These are phyloP conservation scores for Papilio xuthus DNA, from an alignment of 1,140 invertebrate species.

Conservation along the genomic window DNA sequence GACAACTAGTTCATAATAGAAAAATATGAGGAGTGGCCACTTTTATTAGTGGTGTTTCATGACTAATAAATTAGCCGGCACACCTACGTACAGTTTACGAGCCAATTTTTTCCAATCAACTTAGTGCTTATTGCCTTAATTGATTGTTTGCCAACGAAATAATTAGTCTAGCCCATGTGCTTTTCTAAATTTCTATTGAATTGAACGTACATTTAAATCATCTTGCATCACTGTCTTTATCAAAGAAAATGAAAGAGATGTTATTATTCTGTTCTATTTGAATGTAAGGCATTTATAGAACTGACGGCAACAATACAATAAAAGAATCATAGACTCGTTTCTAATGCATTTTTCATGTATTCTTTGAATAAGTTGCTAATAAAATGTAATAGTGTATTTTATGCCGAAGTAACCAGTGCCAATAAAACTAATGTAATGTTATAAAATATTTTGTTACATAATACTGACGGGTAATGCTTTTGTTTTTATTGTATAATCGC, in stretches of 20 bases:
- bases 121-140: conserved; percentile 14
- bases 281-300: neutral
- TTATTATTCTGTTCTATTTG: too few relatives aligned
- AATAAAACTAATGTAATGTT: neutral
- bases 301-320: neutral
- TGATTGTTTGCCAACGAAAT: neutral
- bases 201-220: neutral
- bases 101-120: conserved; percentile 12
- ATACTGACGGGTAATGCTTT: neutral
- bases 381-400: neutral
- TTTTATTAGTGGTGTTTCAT: neutral
- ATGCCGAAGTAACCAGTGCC: neutral
- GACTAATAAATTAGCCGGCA: neutral
- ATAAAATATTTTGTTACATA: neutral
- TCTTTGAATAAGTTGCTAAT: neutral
- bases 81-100: neutral
- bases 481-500: too few relatives aligned
- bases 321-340: neutral
- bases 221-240: too few relatives aligned
- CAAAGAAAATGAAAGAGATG: too few relatives aligned
- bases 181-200: neutral
- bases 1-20: neutral
- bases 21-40: neutral
- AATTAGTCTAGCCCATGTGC: neutral
- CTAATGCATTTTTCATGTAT: conserved; percentile 4